Evolutionary conservation across 92 coral and sea anemone species (phyloP), one percentile per base, ranked within the genome.

Genomic region (Micromussa lordhowensis): DNA sequence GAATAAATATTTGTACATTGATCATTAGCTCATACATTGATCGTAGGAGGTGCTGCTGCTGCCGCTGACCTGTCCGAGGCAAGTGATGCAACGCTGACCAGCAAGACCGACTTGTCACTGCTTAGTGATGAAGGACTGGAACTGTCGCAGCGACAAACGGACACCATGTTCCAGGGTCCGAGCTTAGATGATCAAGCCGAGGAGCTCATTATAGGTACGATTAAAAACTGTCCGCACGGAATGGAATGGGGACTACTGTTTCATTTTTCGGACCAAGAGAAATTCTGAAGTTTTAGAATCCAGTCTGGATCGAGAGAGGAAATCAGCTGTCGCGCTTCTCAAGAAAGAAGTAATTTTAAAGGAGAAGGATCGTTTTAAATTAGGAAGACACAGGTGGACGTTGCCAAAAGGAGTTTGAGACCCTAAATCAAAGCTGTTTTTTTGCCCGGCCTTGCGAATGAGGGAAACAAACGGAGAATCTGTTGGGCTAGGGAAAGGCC

Each of bases 81-180:
- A 13, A 97, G 92, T 26, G 98, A 96, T 61, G 80, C 79, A 59
- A 96, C 98, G 69, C 87, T 95, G 85, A 94, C 94, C 77, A 96
- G 92, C 53, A 97, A 97, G 92, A 90, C 92, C 54, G 98, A 97
- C 83, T 61, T 94, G 76, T 97, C 99, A 12, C 79, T 92, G 83
- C 79, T 91, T 59, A 97, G 99, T 85, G 99, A 97, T 87, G 99
- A 97, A 87, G 99, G 99, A 24, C 94, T 97, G 12, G 99, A 97
- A 84, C 93, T 97, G 78, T 95, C 98, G 12, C 98, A 94, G 85
- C 79, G 91, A 24, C 91, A 92, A 26, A 84, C 86, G 29, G 98
- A 96, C 91, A 94, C 94, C 48, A 79, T 96, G 83, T 94, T 94
- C 87, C 98, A 97, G 83, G 99, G 99, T 44, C 95, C 98, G 32